Evolutionary conservation across 2,113 vertebrate genomes (phyloP), one percentile per base, ranked within the genome.

Genomic region (Polypterus senegalus): DNA sequence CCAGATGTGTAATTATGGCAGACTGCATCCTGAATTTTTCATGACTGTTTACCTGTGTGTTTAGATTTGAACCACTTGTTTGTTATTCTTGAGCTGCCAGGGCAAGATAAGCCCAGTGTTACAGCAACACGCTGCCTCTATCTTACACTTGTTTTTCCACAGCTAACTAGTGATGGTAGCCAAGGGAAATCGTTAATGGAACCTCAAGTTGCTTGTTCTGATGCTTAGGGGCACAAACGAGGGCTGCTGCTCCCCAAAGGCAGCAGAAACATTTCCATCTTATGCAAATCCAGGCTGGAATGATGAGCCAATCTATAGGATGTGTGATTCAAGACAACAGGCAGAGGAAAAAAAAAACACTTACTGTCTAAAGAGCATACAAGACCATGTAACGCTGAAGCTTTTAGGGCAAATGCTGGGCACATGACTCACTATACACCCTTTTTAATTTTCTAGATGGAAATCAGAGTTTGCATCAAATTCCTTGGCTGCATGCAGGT

Each of bases 201-300:
- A 52, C 10, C 51, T 52, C 51, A 52, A 52, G 51, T 10, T 52
- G 10, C 51, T 8, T 27, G 51, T 52, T 8, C 51, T 52, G 51
- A 8, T 52, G 7, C 7, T 52, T 52, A 52, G 51, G 51, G 51
- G 51, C 51, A 52, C 51, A 52, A 10, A 8, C 3, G 51, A 8
- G 7, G 7, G 51, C 51, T 52, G 7, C 10, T 52, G 51, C 10
- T 52, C 4, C 51, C 7, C 51, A 52, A 10, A 10, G 4, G 7
- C 7, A 52, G 7, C 10, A 8, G 7, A 52, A 52, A 3, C 51
- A 84, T 87, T 87, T 87, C 78, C 74, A 70, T 87, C 57, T 11
- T 49, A 87, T 84, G 83, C 82, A 87, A 87, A 87, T 84, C 49
- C 57, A 66, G 83, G 81, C 81, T 64, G 78, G 79, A 77, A 55